Evolutionary conservation across 2,888 invertebrate species (phyloP), one percentile per base, ranked within the genome.

Genomic region (Amphipoea lucens): DNA sequence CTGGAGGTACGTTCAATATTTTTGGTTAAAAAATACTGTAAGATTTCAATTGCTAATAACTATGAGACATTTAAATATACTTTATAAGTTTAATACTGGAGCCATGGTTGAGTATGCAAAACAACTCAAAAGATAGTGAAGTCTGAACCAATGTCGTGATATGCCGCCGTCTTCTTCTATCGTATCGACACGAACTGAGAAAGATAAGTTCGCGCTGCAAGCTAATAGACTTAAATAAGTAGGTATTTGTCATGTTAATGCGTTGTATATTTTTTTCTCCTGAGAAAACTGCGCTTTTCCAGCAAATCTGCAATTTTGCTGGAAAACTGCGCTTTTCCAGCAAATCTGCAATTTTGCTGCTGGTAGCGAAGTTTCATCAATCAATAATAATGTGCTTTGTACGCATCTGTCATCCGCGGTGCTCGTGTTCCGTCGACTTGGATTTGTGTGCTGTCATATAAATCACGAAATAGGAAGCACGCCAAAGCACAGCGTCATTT

Each of bases 391-490:
- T 54, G 42, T 23, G 42, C 14, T 54, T 36, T 76, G 45, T 45
- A 29, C 5, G 7, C 23, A 36, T 51, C 51, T 78, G 76, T 63
- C 51, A 63, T 76, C 4, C 29, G 7, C 7, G 5, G 29, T 17
- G 36, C 20, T 65, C 17, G 51, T 23, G 51, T 14, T 51, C 5
- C 12, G 17, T 63, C 1, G 63, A 23, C 23, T 42, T 23, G 40
- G 40, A 77, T 78, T 54, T 77, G 51, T 77, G 42, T 42, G 42
- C 42, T 78, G 78, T 42, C 78, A 40, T 42, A 76, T 78, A 66
- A 66, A 78, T 77, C 76, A 78, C 17, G 23, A 42, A 65, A 78
- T 65, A n/a, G 63, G 29, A 63, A 29, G 62, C 29, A 12, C 7
- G 42, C 17, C 17, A n/a, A 62, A 62, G 23, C 20, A 42, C 6